Conservation (phyloP, 2,797 vertebrate genomes). For the Pagetopsis macropterus region DNA sequence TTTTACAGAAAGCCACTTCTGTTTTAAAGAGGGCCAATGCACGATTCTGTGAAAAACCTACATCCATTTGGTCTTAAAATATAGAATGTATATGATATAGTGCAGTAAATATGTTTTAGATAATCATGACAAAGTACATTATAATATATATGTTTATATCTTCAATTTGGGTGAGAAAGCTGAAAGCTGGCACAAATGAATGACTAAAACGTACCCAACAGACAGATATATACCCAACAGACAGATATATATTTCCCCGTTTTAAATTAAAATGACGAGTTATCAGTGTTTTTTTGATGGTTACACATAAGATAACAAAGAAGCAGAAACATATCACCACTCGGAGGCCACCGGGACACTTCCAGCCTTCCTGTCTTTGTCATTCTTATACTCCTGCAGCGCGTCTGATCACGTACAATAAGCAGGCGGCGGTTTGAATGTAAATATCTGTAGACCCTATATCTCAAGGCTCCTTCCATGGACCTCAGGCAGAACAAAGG, state of each 20-base stretch:
- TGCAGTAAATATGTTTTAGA: no score
- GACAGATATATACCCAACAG: no score
- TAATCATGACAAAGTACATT: no score
- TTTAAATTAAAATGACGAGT: conserved; percentile 34
- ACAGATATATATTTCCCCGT: background rate
- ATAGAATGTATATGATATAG: background rate
- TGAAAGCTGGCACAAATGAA: no score
- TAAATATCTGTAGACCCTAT: conserved; percentile 50
- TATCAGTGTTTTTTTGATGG: conserved; percentile 27
- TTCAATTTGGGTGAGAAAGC: no score
- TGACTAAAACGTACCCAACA: no score
- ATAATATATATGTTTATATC: no score
- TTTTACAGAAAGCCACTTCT: background rate
- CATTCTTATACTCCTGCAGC: conserved; percentile 36
- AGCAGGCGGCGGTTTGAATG: conserved; percentile 55
- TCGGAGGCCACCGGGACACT: conserved; percentile 38
- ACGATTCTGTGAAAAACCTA: background rate
- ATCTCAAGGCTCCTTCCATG: conserved; percentile 53
- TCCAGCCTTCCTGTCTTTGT: conserved; percentile 35
- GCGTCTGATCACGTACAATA: conserved; percentile 37
- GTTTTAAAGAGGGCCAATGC: background rate
- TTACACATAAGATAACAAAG: conserved; percentile 36
- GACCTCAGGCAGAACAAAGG: conserved; percentile 30
- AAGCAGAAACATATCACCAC: conserved; percentile 31
- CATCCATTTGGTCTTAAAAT: background rate